Conservation (phyloP, 2,113 vertebrate genomes). For the Alces alces region DNA sequence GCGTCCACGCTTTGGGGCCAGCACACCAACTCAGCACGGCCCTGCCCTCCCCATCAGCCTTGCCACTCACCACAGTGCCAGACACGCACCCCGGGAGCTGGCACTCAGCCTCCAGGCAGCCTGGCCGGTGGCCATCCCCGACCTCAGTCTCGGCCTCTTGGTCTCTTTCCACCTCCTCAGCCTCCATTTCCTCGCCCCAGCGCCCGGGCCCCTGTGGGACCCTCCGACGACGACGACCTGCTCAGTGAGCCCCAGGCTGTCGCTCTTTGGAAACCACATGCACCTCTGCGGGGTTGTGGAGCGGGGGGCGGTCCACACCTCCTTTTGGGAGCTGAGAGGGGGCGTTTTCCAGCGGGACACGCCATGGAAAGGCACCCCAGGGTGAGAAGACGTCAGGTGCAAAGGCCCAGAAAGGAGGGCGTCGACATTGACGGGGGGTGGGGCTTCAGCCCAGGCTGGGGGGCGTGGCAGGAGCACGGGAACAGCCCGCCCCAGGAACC, state of each 20-base stretch:
- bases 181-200: neutral
- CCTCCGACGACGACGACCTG: neutral
- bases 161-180: too few species aligned
- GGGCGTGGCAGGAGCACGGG: fast-evolving
- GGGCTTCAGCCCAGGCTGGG: too few species aligned
- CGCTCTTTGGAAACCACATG: neutral
- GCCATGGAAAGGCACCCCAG: neutral
- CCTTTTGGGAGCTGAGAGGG: neutral
- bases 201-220: neutral
- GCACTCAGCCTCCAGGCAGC: neutral
- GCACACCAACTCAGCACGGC: fast-evolving
- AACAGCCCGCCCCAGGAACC: neutral
- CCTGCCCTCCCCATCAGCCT: neutral
- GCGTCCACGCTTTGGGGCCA: neutral
- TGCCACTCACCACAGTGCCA: neutral
- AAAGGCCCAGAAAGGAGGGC: neutral
- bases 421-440: fast-evolving
- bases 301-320: neutral
- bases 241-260: neutral
- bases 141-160: neutral
- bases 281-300: neutral
- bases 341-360: neutral
- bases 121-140: neutral
- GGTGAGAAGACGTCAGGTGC: neutral
- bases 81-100: fast-evolving